phyloP scores from a whole-genome alignment of 30 jellyfish, hydroid and myxozoan species.

The Morbakka virulenta region DNA sequence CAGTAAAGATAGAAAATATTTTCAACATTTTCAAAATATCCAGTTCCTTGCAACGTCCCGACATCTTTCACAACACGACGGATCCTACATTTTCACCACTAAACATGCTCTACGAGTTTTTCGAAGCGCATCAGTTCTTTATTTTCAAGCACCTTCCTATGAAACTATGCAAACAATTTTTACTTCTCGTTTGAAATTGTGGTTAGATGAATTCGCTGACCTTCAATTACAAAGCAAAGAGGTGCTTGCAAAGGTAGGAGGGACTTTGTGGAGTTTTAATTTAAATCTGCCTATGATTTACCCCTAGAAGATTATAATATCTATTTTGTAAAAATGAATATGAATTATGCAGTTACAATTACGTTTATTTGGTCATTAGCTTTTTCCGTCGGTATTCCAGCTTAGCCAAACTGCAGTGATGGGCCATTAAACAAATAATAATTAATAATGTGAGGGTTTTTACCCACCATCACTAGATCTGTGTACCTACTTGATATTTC shows the following conservation, averaged over 20 bases:
- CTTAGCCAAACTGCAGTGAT: no score
- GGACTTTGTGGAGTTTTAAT: not conserved
- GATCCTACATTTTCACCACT: not conserved
- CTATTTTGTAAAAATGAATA: no score
- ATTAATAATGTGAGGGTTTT: no score
- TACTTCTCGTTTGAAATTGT: conserved; percentile 50
- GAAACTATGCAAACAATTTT: conserved; percentile 44
- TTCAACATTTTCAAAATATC: conserved; percentile 64
- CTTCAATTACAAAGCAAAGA: conserved; percentile 50
- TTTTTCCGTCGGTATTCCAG: no score
- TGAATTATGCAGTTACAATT: no score
- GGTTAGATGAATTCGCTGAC: conserved; percentile 76
- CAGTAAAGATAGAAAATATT: conserved; percentile 51
- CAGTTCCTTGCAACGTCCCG: conserved; percentile 64
- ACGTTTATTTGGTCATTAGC: no score
- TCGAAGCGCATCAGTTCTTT: conserved; percentile 37
- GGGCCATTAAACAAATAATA: no score
- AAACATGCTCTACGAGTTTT: conserved; percentile 10
- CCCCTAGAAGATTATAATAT: no score
- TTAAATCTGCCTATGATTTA: no score
- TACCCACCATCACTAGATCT: no score
- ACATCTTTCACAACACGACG: not conserved
- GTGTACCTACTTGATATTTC: no score
- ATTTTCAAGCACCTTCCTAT: conserved; percentile 8
- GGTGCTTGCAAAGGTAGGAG: conserved; percentile 59